These are phyloP conservation scores for Amblyornis subalaris DNA, from an alignment of 2,113 vertebrate species.

Conservation along the genomic window DNA sequence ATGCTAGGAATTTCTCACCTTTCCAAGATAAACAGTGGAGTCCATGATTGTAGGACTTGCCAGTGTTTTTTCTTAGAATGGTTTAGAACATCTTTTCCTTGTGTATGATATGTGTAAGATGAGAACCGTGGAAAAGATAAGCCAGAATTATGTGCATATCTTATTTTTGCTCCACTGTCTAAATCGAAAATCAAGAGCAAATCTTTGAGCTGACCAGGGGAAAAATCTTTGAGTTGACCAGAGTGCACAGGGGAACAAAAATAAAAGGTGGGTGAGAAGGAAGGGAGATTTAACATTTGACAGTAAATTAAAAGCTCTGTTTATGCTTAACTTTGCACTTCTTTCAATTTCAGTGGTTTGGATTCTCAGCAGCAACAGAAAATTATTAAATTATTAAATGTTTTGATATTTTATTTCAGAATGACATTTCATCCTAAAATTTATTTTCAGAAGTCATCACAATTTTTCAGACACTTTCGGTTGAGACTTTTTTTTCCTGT, in stretches of 20 bases:
- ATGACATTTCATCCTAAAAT: background rate
- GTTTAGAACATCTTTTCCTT: background rate
- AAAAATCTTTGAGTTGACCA: background rate
- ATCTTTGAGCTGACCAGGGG: background rate
- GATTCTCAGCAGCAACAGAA: background rate
- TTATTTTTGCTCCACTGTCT: background rate
- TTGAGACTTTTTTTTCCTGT: background rate
- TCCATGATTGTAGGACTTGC: background rate
- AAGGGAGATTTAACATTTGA: background rate
- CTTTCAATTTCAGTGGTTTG: background rate
- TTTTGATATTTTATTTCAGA: background rate
- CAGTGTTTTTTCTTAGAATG: background rate
- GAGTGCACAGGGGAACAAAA: background rate
- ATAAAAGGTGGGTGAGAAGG: background rate
- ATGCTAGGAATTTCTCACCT: slow-evolving; percentile 24
- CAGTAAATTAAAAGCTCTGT: background rate
- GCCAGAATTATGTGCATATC: background rate
- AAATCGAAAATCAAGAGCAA: background rate
- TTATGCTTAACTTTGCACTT: background rate
- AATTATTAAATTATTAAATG: background rate
- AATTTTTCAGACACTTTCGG: background rate
- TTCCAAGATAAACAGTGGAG: slow-evolving; percentile 12
- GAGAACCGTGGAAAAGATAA: background rate
- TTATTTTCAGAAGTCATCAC: background rate
- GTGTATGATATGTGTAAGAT: background rate